Evolutionary conservation across 2,888 invertebrate genomes (phyloP).

Genomic region (Leptogaster cylindrica): DNA sequence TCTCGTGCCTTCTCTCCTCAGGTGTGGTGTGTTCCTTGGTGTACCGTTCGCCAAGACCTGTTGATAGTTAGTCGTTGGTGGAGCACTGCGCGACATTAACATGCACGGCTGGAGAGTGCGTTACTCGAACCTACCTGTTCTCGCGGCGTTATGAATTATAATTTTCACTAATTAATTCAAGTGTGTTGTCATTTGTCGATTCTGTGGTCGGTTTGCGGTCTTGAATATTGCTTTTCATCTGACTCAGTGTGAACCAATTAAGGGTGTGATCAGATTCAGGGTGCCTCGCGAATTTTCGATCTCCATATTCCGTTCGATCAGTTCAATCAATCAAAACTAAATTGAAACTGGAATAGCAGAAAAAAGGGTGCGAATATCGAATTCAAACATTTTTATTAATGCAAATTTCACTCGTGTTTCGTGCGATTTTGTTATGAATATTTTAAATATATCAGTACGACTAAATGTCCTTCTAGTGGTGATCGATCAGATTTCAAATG

Average conservation of each 20-base stretch:
- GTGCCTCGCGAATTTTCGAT: not conserved
- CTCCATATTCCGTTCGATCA: too few species aligned
- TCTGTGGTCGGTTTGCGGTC: not conserved
- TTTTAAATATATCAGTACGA: too few species aligned
- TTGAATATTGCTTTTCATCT: conserved; percentile 23
- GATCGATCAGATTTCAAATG: too few species aligned
- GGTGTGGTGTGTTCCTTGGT: conserved; percentile 7
- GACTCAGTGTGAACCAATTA: conserved; percentile 24
- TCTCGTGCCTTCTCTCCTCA: not conserved
- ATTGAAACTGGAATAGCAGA: too few species aligned
- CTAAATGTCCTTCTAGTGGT: too few species aligned
- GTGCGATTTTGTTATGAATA: too few species aligned
- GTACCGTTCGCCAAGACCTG: conserved; percentile 29
- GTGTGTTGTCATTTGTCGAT: conserved; percentile 32
- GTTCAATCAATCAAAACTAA: too few species aligned
- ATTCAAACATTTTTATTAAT: too few species aligned
- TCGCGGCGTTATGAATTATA: conserved; percentile 38
- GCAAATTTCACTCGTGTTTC: too few species aligned
- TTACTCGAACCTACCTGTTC: conserved; percentile 32
- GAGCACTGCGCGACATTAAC: conserved; percentile 43
- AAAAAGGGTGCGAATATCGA: too few species aligned
- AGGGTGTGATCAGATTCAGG: conserved; percentile 18
- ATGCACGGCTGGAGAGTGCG: conserved; percentile 37
- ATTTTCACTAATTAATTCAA: conserved; percentile 40
- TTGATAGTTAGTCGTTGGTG: conserved; percentile 43